These are phyloP conservation scores for Carcharodon carcharias DNA, from an alignment of 2,797 vertebrate genomes.

Conservation along the genomic window DNA sequence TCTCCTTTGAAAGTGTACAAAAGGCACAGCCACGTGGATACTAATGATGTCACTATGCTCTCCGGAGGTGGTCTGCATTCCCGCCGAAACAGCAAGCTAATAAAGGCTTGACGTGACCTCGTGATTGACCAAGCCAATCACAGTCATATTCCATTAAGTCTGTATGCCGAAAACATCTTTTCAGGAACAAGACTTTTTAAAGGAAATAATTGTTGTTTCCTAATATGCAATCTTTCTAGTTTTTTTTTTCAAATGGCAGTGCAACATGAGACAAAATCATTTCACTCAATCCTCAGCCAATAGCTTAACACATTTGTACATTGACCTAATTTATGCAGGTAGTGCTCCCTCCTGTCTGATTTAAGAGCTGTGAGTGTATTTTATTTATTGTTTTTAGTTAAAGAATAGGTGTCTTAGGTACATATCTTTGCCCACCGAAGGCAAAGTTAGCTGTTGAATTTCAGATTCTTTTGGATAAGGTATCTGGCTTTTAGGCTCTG, in stretches of 20 bases:
- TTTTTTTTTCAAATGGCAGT: background rate
- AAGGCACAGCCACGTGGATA: constrained; percentile 68
- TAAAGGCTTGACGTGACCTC: constrained; percentile 32
- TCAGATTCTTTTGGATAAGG: background rate
- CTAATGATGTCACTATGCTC: constrained; percentile 62
- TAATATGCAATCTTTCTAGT: background rate
- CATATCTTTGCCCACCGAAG: background rate
- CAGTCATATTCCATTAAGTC: constrained; percentile 27
- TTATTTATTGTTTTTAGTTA: background rate
- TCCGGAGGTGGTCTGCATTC: constrained; percentile 55
- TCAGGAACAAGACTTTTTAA: background rate
- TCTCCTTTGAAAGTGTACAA: constrained; percentile 64
- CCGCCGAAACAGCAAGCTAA: constrained; percentile 54
- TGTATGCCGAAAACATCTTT: background rate
- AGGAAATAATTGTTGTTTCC: background rate
- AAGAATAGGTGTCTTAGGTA: background rate
- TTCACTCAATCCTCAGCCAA: background rate
- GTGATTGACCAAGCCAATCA: constrained; percentile 32
- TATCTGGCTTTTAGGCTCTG: too few relatives aligned
- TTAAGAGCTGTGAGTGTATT: background rate
- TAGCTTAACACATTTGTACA: background rate
- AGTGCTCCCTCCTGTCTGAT: background rate
- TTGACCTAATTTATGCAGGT: background rate
- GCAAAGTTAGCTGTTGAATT: background rate
- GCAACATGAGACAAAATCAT: background rate